These are phyloP conservation scores for Channa argus DNA, from an alignment of 2,113 vertebrate genomes.

Conservation along the genomic window DNA sequence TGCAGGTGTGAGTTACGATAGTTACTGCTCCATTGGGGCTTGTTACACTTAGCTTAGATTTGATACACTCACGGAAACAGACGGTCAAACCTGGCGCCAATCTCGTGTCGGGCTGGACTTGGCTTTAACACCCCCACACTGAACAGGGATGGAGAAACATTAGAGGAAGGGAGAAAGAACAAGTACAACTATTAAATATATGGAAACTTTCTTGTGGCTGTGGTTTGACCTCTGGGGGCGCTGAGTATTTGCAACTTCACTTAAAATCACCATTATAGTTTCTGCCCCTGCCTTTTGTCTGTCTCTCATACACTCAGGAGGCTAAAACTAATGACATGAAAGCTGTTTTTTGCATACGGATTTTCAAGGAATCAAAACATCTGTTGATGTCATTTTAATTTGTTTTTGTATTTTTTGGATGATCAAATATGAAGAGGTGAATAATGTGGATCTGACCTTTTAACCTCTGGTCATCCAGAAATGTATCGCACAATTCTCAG, in stretches of 20 bases:
- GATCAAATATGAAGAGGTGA: not conserved
- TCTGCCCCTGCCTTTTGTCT: not conserved
- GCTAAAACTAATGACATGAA: slow-evolving; percentile 5
- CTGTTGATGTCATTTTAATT: not conserved
- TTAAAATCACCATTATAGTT: not conserved
- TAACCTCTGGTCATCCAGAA: not conserved
- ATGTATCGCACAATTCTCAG: not conserved
- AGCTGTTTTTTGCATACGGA: not conserved
- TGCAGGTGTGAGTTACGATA: slow-evolving; percentile 72
- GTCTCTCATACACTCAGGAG: not conserved
- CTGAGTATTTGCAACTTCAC: slow-evolving; percentile 15
- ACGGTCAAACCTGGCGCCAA: slow-evolving; percentile 42
- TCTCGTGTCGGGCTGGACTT: slow-evolving; percentile 19
- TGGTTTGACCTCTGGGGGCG: slow-evolving; percentile 35
- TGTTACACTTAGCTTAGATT: slow-evolving; percentile 59
- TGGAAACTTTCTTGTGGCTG: slow-evolving; percentile 45
- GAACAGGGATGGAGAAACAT: slow-evolving; percentile 7
- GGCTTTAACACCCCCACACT: slow-evolving; percentile 23
- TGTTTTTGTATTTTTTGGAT: not conserved
- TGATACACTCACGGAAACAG: slow-evolving; percentile 70
- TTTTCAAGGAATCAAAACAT: too few relatives aligned
- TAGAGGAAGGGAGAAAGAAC: slow-evolving; percentile 9
- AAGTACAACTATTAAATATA: slow-evolving; percentile 33
- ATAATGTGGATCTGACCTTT: not conserved
- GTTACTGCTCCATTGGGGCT: slow-evolving; percentile 67